Evolutionary conservation across 2,113 vertebrate genomes (phyloP), one percentile per base, ranked within the genome.

Genomic region (Apistogramma diplotaenia): DNA sequence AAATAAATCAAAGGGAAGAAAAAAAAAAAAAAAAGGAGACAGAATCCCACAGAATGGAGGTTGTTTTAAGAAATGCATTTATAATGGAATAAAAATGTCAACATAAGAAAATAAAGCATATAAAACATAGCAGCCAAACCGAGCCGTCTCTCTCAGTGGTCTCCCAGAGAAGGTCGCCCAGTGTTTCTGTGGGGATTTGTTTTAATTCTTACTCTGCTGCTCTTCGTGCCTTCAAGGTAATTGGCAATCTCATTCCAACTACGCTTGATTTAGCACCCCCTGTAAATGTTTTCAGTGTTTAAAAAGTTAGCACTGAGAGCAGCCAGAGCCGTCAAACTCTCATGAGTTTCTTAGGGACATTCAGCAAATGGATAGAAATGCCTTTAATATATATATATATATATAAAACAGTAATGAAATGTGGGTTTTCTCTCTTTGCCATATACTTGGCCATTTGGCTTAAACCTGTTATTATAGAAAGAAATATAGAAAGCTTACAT

Each of bases 81-180:
- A 86, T 81, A 89, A 89, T 89, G 76, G 76, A 88, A 91, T 89
- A 93, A 92, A 93, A 93, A 91, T 70, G 87, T 89, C 83, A 92
- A 92, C 82, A 81, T 87, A 84, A 90, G 67, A 89, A 89, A 92
- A 91, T 89, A 89, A 94, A 92, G 81, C 72, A 79, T 80, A 92
- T 73, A 90, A 93, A 91, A 90, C 74, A 90, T 79, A 84, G 86
- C 83, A 89, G 85, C 85, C 80, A 88, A 86, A 87, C 87, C 37
- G 83, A 85, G 86, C 57, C 23, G 10, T 74, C 79, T 80, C 65
- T 84, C 60, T 81, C 74, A 79, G 74, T 19, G 54, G 81, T 82
- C 71, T 88, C 70, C 71, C 76, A 84, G 83, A 51, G 43, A 86
- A 86, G 89, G 85, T 85, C 58, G 57, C 46, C 51, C 73, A 53